Evolutionary conservation across 2,888 invertebrate genomes (phyloP), one percentile per base, ranked within the genome.

Genomic region (Thysanoteuthis rhombus): DNA sequence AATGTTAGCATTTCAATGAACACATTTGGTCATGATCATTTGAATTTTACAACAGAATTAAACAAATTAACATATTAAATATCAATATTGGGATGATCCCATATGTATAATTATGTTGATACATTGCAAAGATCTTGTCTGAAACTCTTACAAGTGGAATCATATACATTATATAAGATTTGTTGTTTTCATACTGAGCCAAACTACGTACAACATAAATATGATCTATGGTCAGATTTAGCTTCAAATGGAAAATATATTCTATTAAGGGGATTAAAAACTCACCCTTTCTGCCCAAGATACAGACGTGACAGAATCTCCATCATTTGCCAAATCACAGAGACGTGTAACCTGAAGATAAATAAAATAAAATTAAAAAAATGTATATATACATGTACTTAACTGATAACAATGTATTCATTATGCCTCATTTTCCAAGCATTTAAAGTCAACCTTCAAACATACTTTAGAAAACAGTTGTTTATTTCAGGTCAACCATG

Each of bases 231-330:
- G 16, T n/a, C n/a, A 75, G 75, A 12, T n/a, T n/a, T n/a, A n/a
- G 32, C 10, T n/a, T n/a, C 75, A 75, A 75, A n/a, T 75, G 12
- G 36, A 75, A 75, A n/a, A 10, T 58, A 28, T n/a, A n/a, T 75
- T n/a, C n/a, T n/a, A n/a, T n/a, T 75, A 75, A 36, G n/a, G n/a
- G 16, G 16, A 12, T 75, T 36, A 32, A 75, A 89, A 75, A 95
- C 96, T 96, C 96, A 97, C 97, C 95, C 99, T 98, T 97, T 99
- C 99, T 96, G 99, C 99, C 99, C 99, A 99, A 93, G 99, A 99
- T 40, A 99, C 99, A 2, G 99, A 99, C 10, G 99, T 99, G 75
- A 99, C 99, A 19, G 98, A 98, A 97, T 99, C 99, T 52, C 98
- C 98, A 97, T 99, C 99, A 89, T 98, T 98, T 19, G 98, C 98